These are phyloP conservation scores for Prolemur simus DNA, from an alignment of 2,113 vertebrate species.

Conservation along the genomic window DNA sequence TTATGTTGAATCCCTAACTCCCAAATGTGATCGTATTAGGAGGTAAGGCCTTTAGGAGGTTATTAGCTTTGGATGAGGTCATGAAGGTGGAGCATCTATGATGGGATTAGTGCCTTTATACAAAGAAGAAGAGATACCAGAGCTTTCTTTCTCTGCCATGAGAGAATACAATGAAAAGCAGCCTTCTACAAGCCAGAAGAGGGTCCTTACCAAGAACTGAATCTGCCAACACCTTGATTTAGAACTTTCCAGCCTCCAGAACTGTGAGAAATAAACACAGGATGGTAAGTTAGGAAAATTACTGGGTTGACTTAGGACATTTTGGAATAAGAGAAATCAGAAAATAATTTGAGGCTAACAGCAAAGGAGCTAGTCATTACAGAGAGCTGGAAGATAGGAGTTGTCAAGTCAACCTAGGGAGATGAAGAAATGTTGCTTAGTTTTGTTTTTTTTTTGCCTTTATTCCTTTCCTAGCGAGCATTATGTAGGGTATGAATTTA, in stretches of 20 bases:
- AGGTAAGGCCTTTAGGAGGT: background rate
- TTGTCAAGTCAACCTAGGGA: background rate
- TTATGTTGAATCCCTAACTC: background rate
- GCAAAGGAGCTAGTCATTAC: background rate
- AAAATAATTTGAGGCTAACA: background rate
- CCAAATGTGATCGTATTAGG: background rate
- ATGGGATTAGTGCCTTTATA: background rate
- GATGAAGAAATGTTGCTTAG: background rate
- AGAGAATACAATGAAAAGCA: background rate
- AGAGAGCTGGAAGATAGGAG: background rate
- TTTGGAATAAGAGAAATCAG: background rate
- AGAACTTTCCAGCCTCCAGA: background rate
- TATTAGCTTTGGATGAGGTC: background rate
- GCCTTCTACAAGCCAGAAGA: background rate
- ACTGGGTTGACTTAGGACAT: background rate
- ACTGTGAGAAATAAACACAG: background rate
- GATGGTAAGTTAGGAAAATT: background rate
- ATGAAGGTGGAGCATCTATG: rapidly evolving
- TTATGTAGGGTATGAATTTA: too few relatives aligned
- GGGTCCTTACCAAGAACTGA: background rate
- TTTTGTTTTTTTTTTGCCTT: background rate
- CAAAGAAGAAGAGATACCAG: background rate
- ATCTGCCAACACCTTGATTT: background rate
- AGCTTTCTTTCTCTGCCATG: background rate
- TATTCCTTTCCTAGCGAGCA: too few relatives aligned